Conservation (phyloP, 53 echinoderm and acorn worm genomes). For the Zoroaster sp. region DNA sequence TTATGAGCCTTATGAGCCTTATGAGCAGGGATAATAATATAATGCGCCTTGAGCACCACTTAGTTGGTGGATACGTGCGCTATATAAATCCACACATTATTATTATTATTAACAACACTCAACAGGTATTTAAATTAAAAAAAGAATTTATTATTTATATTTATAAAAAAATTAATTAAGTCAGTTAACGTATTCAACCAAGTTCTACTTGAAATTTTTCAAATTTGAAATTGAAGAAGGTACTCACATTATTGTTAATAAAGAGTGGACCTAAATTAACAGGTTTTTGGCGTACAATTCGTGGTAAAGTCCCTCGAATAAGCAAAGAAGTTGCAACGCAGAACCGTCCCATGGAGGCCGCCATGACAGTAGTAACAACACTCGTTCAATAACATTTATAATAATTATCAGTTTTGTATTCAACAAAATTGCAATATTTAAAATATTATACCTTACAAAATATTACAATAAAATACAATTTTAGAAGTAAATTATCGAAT, state of each 20-base stretch:
- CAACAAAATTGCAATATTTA: background rate
- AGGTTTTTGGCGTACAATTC: background rate
- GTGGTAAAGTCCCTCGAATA: background rate
- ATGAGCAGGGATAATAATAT: too few relatives aligned
- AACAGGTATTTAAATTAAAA: too few relatives aligned
- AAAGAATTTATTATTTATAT: too few relatives aligned
- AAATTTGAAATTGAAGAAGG: background rate
- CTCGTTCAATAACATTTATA: background rate
- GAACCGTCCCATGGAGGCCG: slow-evolving; percentile 28
- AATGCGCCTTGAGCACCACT: too few relatives aligned
- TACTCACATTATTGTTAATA: background rate
- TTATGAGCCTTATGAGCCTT: too few relatives aligned
- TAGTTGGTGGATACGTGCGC: too few relatives aligned
- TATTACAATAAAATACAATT: background rate
- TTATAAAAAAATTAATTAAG: too few relatives aligned
- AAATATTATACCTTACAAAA: background rate
- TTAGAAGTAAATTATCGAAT: background rate
- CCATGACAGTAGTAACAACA: background rate
- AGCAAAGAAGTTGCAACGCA: background rate
- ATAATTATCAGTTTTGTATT: background rate
- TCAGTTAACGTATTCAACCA: too few relatives aligned
- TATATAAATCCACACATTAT: too few relatives aligned
- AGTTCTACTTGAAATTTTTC: too few relatives aligned
- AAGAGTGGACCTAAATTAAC: background rate
- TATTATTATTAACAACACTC: too few relatives aligned